These are phyloP conservation scores for Autographa gamma DNA, from an alignment of 2,888 invertebrate species.

Conservation along the genomic window DNA sequence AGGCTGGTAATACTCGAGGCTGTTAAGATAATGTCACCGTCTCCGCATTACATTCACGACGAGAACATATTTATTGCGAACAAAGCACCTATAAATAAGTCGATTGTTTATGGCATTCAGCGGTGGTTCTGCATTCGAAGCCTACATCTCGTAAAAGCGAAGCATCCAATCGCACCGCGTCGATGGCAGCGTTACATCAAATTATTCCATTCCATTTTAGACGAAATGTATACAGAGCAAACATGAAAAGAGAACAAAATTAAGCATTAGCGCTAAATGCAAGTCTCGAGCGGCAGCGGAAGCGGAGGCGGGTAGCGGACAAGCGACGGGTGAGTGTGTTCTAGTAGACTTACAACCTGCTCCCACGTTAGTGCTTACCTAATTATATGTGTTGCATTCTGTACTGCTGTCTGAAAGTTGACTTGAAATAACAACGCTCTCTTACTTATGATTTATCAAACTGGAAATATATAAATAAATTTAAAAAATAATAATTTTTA, in stretches of 20 bases:
- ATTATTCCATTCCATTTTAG: slow-evolving; percentile 86
- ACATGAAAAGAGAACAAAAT: slow-evolving; percentile 88
- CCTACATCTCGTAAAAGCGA: slow-evolving; percentile 62
- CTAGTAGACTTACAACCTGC: too few relatives aligned
- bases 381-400: too few relatives aligned
- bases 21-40: slow-evolving; percentile 60
- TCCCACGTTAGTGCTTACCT: too few relatives aligned
- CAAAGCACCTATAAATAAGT: slow-evolving; percentile 61
- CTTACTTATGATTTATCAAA: too few relatives aligned
- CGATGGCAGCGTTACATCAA: slow-evolving; percentile 79
- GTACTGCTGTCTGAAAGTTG: too few relatives aligned
- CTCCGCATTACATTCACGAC: slow-evolving; percentile 68
- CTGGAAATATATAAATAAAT: too few relatives aligned
- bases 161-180: slow-evolving; percentile 72
- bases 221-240: slow-evolving; percentile 87
- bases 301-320: neutral
- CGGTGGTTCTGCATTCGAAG: slow-evolving; percentile 33
- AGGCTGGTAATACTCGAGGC: slow-evolving; percentile 19
- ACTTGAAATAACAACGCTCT: too few relatives aligned
- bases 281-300: slow-evolving; percentile 62
- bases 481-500: too few relatives aligned
- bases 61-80: slow-evolving; percentile 55
- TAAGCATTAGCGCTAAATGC: slow-evolving; percentile 74
- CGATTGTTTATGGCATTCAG: slow-evolving; percentile 48
- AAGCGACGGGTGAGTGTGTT: neutral